Evolutionary conservation across 2,888 invertebrate genomes (phyloP).

Genomic region (Meta bourneti): DNA sequence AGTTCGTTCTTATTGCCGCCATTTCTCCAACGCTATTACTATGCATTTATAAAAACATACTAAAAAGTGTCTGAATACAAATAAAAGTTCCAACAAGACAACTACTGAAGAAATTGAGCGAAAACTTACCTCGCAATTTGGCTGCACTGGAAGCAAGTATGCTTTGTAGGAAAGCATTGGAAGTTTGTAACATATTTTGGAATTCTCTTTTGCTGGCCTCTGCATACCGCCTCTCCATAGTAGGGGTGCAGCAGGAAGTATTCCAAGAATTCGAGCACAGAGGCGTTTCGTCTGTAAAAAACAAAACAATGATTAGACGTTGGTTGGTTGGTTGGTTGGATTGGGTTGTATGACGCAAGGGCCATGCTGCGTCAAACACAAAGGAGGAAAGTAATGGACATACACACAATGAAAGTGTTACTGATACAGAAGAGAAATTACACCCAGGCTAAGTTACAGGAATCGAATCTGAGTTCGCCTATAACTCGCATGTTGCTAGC

Average conservation of each 20-base stretch:
- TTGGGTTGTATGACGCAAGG: too few relatives aligned
- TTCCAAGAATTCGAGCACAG: slow-evolving; percentile 70
- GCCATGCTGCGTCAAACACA: too few relatives aligned
- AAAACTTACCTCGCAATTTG: slow-evolving; percentile 87
- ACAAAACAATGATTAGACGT: background rate
- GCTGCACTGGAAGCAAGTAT: slow-evolving; percentile 87
- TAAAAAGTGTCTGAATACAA: too few relatives aligned
- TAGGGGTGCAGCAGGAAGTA: slow-evolving; percentile 85
- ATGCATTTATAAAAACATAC: too few relatives aligned
- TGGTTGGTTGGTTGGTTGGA: background rate
- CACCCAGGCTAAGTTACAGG: background rate
- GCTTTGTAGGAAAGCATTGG: slow-evolving; percentile 88
- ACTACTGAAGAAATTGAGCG: too few relatives aligned
- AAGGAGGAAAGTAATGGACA: too few relatives aligned
- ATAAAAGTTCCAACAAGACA: too few relatives aligned
- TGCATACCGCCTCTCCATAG: slow-evolving; percentile 85
- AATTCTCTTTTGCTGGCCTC: slow-evolving; percentile 85
- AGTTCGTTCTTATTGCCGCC: too few relatives aligned
- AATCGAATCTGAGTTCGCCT: too few relatives aligned
- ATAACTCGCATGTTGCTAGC: too few relatives aligned
- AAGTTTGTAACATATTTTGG: slow-evolving; percentile 86
- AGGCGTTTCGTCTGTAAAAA: slow-evolving; percentile 60
- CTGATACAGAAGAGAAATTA: background rate
- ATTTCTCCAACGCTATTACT: too few relatives aligned
- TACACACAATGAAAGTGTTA: background rate